Evolutionary conservation across 2,113 vertebrate genomes (phyloP), one percentile per base, ranked within the genome.

Genomic region (Embiotoca jacksoni): DNA sequence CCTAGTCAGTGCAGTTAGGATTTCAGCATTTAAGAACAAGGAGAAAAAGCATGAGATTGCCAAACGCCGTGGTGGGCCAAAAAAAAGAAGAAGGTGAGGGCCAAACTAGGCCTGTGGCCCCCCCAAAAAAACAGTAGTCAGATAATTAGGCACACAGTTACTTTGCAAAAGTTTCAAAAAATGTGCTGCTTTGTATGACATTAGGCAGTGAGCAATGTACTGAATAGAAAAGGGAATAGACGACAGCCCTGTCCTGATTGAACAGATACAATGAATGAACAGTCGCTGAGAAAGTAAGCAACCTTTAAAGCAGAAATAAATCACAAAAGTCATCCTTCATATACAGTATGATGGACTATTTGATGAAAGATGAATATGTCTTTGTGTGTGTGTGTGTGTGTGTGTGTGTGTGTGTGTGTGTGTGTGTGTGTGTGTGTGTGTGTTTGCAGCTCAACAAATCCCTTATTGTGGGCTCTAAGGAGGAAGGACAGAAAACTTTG

Each of bases 251-350:
- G 41, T 30, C 16, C 53, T 60, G 14, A 14, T 14, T 36, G 32
- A 49, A 35, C 10, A 16, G 11, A 56, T 15, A 3, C 35, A 56
- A 47, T 52, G 23, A 72, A 75, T 32, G 31, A 75, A 62, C 30
- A 9, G 10, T 23, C 52, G 44, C 70, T 35, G 31, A 13, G 23
- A 2, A 66, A 41, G 49, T 3, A 63, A 56, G 32, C 46, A 66
- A 65, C n/a, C 50, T 6, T 55, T 72, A 64, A 82, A 61, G 37
- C 49, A 31, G 46, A 11, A 55, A 78, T 66, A 37, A 77, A 80
- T 66, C 75, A 41, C 8, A 49, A 59, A 72, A 46, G 0, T 11
- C 1, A 47, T 70, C 52, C 55, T 77, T 69, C 35, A 75, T 31
- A 35, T 5, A 39, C 23, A 7, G 0, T 53, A 56, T 52, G 57